Conservation (phyloP, 2,797 vertebrate species). For the Danio jaintianensis region DNA sequence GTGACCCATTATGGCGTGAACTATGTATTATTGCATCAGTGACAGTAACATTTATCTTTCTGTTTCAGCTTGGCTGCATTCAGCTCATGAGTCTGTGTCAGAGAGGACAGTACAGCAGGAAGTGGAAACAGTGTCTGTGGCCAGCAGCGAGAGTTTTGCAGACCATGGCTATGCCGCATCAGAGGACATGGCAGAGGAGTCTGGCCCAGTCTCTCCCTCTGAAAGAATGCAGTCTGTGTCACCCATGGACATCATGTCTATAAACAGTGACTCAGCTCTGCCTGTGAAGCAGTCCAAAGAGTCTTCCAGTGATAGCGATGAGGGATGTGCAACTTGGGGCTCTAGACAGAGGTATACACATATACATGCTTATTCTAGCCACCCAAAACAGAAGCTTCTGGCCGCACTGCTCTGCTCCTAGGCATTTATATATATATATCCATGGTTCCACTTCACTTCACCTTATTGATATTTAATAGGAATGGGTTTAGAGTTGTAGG, state of each 20-base stretch:
- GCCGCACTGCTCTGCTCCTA: background rate
- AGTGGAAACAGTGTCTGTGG: constrained; percentile 72
- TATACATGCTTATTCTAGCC: background rate
- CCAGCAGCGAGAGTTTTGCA: constrained; percentile 76
- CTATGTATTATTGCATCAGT: background rate
- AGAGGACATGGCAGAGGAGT: constrained; percentile 78
- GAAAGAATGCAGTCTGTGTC: constrained; percentile 83
- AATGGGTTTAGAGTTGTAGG: too few relatives aligned
- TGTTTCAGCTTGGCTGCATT: constrained; percentile 73
- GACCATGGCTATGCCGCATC: constrained; percentile 80
- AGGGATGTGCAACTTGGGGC: constrained; percentile 79
- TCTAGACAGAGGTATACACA: constrained; percentile 73
- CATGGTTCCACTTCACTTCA: too few relatives aligned
- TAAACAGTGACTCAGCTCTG: constrained; percentile 58
- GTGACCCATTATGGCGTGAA: background rate
- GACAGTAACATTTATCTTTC: background rate
- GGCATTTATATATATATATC: too few relatives aligned
- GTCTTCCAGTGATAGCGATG: constrained; percentile 79
- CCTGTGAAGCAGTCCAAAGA: constrained; percentile 61
- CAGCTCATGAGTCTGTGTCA: constrained; percentile 53
- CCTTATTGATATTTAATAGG: too few relatives aligned
- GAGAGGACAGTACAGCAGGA: constrained; percentile 62
- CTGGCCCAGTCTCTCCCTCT: constrained; percentile 80
- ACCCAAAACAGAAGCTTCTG: background rate
- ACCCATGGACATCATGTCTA: constrained; percentile 76